These are phyloP conservation scores for Panthera tigris DNA, from an alignment of 2,113 vertebrate genomes.

Conservation along the genomic window DNA sequence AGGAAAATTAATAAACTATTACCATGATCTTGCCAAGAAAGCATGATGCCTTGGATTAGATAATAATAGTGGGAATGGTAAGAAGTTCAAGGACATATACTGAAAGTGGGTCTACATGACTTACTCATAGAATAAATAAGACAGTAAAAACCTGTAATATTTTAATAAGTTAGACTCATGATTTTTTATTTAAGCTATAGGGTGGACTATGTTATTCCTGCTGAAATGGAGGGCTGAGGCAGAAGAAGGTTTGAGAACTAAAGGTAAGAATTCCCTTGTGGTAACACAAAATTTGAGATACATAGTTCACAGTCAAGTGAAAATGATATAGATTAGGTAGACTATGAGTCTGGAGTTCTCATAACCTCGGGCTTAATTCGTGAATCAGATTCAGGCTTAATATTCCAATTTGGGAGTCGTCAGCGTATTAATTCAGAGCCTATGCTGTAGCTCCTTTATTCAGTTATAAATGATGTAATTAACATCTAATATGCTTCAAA, in stretches of 20 bases:
- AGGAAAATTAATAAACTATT: neutral
- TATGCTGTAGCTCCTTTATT: neutral
- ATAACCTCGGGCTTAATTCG: neutral
- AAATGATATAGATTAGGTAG: neutral
- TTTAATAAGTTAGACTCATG: neutral
- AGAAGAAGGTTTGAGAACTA: neutral
- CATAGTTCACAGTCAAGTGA: neutral
- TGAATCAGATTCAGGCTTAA: neutral
- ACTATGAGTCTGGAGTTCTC: neutral
- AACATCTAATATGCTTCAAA: neutral
- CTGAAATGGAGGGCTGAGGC: neutral
- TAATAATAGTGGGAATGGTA: neutral
- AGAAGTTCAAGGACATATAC: neutral
- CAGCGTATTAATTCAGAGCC: neutral
- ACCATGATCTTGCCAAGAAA: neutral
- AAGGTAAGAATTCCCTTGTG: neutral
- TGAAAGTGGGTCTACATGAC: neutral
- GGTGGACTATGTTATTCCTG: neutral
- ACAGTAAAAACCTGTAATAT: neutral
- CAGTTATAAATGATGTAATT: neutral
- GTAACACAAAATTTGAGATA: neutral
- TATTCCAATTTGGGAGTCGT: neutral
- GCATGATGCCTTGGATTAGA: neutral
- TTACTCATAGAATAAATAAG: neutral
- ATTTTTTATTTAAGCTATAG: neutral